Conservation (phyloP, 2,888 invertebrate genomes). For the Latheticus oryzae region DNA sequence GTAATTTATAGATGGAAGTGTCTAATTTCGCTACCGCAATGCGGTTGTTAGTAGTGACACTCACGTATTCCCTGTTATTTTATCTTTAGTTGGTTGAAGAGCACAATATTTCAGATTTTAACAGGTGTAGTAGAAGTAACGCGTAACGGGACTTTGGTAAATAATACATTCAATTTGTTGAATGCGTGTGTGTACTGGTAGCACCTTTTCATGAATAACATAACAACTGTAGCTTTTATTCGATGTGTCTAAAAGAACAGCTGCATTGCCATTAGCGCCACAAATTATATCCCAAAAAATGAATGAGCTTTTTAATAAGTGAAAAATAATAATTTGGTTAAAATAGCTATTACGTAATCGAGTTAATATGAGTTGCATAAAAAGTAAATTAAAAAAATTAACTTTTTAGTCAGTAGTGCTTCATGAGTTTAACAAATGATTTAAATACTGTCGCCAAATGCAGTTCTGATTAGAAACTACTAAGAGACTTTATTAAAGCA, state of each 20-base stretch:
- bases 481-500: too few relatives aligned
- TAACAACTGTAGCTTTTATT: slow-evolving; percentile 8
- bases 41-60: slow-evolving; percentile 1
- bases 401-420: too few relatives aligned
- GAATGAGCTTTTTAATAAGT: too few relatives aligned
- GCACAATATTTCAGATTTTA: slow-evolving; percentile 4
- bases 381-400: too few relatives aligned
- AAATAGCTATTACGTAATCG: too few relatives aligned
- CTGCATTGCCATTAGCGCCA: neutral
- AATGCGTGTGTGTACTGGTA: slow-evolving; percentile 2
- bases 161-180: neutral
- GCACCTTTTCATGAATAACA: slow-evolving; percentile 15
- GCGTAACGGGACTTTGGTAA: slow-evolving; percentile 6
- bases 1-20: slow-evolving; percentile 13
- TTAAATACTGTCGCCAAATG: too few relatives aligned
- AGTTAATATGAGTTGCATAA: too few relatives aligned
- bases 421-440: too few relatives aligned
- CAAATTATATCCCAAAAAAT: too few relatives aligned
- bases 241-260: slow-evolving; percentile 1
- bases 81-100: neutral
- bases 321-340: too few relatives aligned
- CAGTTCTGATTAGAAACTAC: too few relatives aligned
- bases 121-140: slow-evolving; percentile 8
- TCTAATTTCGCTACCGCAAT: slow-evolving; percentile 5
- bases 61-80: slow-evolving; percentile 4